These are phyloP conservation scores for Pygmarrhopalites habei DNA, from an alignment of 1,140 invertebrate species.

Conservation along the genomic window DNA sequence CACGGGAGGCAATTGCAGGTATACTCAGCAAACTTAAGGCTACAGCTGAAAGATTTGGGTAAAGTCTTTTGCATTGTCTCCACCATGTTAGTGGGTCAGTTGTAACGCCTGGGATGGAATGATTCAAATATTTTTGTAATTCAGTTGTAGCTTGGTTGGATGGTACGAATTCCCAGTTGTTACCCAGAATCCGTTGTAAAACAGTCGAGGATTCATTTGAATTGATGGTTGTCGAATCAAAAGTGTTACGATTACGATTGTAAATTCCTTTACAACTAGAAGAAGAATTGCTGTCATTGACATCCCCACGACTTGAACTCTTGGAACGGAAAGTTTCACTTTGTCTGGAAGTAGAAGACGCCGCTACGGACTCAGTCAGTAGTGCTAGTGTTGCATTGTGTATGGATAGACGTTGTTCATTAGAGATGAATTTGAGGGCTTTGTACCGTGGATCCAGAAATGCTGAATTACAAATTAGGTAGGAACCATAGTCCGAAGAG, in stretches of 20 bases:
- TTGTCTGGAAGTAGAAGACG: too few relatives aligned
- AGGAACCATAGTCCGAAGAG: background rate
- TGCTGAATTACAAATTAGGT: background rate
- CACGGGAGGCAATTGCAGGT: background rate
- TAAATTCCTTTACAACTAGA: background rate
- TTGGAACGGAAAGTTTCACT: background rate
- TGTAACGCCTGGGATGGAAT: background rate
- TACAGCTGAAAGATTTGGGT: background rate
- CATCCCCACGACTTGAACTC: background rate
- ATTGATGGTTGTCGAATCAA: background rate
- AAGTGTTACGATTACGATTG: background rate
- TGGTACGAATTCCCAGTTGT: background rate
- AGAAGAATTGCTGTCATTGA: background rate
- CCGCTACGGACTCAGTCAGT: background rate
- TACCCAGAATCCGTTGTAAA: background rate
- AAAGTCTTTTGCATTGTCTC: background rate
- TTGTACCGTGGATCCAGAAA: constrained; percentile 20
- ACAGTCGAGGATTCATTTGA: too few relatives aligned
- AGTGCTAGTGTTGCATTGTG: background rate
- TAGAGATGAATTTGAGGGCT: constrained; percentile 2
- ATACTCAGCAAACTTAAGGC: background rate
- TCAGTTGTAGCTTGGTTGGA: background rate
- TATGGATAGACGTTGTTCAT: constrained; percentile 4
- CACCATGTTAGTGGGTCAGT: constrained; percentile 12
- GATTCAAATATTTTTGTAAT: background rate